Evolutionary conservation across 1,140 invertebrate species (phyloP).

Genomic region (Papilio machaon): DNA sequence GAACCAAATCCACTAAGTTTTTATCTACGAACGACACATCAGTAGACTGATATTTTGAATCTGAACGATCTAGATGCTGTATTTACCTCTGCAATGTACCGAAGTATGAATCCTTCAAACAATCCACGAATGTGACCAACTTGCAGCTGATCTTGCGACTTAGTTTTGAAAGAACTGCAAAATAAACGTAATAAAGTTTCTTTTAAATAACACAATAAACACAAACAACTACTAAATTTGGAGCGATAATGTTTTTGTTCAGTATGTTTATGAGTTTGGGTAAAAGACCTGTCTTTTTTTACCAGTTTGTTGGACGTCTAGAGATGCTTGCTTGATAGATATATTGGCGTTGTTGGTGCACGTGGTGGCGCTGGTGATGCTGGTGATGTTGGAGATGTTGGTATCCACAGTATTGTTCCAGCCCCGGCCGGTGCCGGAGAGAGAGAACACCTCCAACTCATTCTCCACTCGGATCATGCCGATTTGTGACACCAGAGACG

Average conservation of each 20-base stretch:
- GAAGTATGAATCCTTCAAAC: constrained; percentile 91
- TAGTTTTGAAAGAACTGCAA: constrained; percentile 86
- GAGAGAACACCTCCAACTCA: constrained; percentile 52
- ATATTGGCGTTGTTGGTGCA: constrained; percentile 56
- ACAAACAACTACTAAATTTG: neutral
- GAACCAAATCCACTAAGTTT: no score
- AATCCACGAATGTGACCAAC: constrained; percentile 91
- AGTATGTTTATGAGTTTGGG: no score
- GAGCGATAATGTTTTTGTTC: no score
- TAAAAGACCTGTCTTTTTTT: neutral
- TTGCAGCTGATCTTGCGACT: constrained; percentile 91
- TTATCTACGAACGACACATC: no score
- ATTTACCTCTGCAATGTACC: constrained; percentile 88
- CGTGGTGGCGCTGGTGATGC: constrained; percentile 23
- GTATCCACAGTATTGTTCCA: constrained; percentile 36
- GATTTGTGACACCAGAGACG: constrained; percentile 40
- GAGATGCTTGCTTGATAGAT: constrained; percentile 83
- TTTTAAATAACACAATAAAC: no score
- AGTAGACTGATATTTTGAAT: no score
- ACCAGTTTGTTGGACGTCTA: constrained; percentile 89
- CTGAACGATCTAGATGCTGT: no score
- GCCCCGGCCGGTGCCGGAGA: constrained; percentile 39
- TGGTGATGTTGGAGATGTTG: constrained; percentile 40
- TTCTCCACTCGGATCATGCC: constrained; percentile 57
- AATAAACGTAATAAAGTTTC: constrained; percentile 35